Evolutionary conservation across 2,797 vertebrate genomes (phyloP).

Genomic region (Microchirus variegatus): DNA sequence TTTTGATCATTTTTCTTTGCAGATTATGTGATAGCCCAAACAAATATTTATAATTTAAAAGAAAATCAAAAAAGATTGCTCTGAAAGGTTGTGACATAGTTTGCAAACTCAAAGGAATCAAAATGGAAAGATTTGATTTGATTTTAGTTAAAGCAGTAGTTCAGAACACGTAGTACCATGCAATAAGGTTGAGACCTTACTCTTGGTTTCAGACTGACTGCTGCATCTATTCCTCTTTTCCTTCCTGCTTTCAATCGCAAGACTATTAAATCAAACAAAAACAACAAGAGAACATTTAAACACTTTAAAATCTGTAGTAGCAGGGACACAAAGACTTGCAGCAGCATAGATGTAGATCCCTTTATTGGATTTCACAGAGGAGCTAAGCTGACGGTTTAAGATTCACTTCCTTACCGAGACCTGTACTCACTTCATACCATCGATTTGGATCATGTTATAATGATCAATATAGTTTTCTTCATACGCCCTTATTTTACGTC

Average conservation of each 20-base stretch:
- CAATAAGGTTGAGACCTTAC: too few species aligned
- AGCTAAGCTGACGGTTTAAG: constrained; percentile 46
- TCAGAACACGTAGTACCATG: too few species aligned
- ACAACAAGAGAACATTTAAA: not conserved
- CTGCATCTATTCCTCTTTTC: not conserved
- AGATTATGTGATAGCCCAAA: not conserved
- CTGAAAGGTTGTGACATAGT: too few species aligned
- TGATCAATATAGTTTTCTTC: not conserved
- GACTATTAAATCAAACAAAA: not conserved
- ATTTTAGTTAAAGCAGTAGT: too few species aligned
- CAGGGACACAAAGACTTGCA: constrained; percentile 7
- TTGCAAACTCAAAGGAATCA: too few species aligned
- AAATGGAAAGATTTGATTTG: too few species aligned
- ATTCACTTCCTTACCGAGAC: constrained; percentile 7
- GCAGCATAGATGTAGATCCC: constrained; percentile 54
- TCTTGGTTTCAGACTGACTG: not conserved
- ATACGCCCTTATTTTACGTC: not conserved
- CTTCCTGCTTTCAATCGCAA: too few species aligned
- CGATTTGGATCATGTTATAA: constrained; percentile 2
- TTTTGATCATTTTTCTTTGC: not conserved
- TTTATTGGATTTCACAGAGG: constrained; percentile 69
- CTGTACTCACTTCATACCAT: constrained; percentile 4
- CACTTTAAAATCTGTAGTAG: not conserved
- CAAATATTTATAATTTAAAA: too few species aligned
- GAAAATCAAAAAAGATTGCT: too few species aligned